These are phyloP conservation scores for fruit fly (Drosophila melanogaster) DNA, from an alignment of 1,140 invertebrate species.

Conservation along the genomic window DNA sequence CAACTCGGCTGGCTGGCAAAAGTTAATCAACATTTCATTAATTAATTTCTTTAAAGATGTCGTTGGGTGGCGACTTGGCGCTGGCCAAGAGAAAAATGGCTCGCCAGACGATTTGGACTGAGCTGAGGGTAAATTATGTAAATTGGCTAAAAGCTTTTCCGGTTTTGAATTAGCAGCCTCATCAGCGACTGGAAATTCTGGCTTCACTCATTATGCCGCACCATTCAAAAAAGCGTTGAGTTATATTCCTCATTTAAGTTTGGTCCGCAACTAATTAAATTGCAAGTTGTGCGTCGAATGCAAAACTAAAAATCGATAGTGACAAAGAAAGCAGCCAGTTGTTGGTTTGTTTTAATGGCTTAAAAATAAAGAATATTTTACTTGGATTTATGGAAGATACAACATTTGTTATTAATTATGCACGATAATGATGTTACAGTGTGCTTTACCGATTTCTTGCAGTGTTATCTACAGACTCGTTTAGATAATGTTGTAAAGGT, in stretches of 20 bases:
- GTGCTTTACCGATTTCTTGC: too few relatives aligned
- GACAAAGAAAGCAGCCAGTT: neutral
- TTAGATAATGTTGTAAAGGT: too few relatives aligned
- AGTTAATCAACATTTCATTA: conserved; percentile 84
- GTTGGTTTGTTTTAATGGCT: neutral
- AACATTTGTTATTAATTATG: too few relatives aligned
- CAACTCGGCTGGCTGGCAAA: conserved; percentile 68
- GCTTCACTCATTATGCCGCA: conserved; percentile 61
- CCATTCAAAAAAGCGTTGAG: conserved; percentile 52
- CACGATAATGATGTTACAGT: too few relatives aligned
- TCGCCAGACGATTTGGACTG: conserved; percentile 51
- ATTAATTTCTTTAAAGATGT: conserved; percentile 84
- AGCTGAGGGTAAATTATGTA: conserved; percentile 75
- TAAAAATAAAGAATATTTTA: neutral
- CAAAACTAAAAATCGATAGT: conserved; percentile 17
- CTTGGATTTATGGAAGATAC: too few relatives aligned
- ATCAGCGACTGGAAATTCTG: conserved; percentile 57
- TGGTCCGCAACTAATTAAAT: conserved; percentile 45
- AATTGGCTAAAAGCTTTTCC: conserved; percentile 83
- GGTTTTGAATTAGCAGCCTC: conserved; percentile 82
- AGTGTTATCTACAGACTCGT: too few relatives aligned
- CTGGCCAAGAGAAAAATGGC: conserved; percentile 66
- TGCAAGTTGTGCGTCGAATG: conserved; percentile 21
- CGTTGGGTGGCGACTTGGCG: conserved; percentile 36
- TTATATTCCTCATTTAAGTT: conserved; percentile 50